phyloP scores from a whole-genome alignment of 2,797 vertebrate species.

The Siniperca scherzeri region DNA sequence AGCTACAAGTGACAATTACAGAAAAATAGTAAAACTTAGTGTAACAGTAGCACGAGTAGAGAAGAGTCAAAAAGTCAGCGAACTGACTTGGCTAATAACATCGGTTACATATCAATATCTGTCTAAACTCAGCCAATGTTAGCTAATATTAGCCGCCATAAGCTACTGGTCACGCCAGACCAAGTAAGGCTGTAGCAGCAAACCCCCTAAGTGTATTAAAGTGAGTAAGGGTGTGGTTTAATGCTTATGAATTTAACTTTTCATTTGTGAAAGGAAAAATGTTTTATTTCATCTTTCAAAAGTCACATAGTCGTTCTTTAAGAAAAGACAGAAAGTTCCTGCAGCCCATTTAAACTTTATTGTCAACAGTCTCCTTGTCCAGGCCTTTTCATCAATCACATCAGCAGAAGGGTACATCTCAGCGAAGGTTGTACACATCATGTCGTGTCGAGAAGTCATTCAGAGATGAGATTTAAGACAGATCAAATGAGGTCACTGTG shows the following conservation, averaged over 20 bases:
- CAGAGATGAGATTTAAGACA: constrained; percentile 20
- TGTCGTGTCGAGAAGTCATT: constrained; percentile 14
- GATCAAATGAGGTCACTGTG: constrained; percentile 48
- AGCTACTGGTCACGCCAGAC: background rate
- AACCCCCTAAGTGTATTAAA: constrained; percentile 6
- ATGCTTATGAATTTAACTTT: background rate
- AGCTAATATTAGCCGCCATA: constrained; percentile 5
- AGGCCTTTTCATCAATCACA: constrained; percentile 14
- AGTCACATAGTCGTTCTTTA: background rate
- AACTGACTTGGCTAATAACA: background rate
- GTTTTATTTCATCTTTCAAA: background rate
- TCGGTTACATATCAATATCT: background rate
- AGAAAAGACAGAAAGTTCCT: background rate
- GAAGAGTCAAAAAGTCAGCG: background rate
- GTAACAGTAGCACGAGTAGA: background rate
- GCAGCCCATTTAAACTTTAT: background rate
- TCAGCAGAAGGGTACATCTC: background rate
- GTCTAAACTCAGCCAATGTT: constrained; percentile 11
- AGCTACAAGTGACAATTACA: background rate
- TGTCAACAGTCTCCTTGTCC: constrained; percentile 10
- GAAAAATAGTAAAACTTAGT: background rate
- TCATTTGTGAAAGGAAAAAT: background rate
- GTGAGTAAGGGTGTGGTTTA: background rate
- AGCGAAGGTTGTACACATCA: background rate
- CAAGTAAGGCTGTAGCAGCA: background rate